Evolutionary conservation across 2,888 invertebrate genomes (phyloP).

Genomic region (Eilema griseolum): DNA sequence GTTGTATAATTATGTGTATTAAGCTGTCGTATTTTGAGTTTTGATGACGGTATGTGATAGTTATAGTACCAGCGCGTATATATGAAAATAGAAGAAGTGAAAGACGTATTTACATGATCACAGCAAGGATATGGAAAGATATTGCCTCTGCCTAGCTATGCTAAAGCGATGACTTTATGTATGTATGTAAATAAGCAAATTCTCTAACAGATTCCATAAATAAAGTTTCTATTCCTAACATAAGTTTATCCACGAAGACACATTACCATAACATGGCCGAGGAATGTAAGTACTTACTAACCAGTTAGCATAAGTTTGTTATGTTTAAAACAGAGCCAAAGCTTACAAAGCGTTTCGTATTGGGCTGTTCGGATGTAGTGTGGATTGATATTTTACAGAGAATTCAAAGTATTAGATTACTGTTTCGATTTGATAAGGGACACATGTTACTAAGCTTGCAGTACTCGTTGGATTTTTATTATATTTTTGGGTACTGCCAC

Average conservation of each 20-base stretch:
- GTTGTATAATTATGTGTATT: too few relatives aligned
- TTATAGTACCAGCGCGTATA: too few relatives aligned
- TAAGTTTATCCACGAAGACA: conserved; percentile 8
- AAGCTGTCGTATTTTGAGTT: too few relatives aligned
- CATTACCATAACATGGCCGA: background rate
- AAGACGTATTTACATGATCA: too few relatives aligned
- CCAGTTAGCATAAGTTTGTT: conserved; percentile 19
- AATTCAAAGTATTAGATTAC: conserved; percentile 31
- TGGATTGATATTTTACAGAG: conserved; percentile 26
- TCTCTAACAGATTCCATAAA: background rate
- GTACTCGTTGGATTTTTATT: background rate
- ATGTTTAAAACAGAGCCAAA: conserved; percentile 14
- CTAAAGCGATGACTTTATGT: too few relatives aligned
- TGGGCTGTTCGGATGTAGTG: conserved; percentile 13
- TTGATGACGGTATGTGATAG: too few relatives aligned
- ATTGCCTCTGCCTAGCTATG: too few relatives aligned
- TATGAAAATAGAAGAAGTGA: too few relatives aligned
- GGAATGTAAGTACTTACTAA: conserved; percentile 4
- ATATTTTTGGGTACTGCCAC: background rate
- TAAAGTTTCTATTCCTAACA: conserved; percentile 9
- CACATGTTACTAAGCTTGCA: background rate
- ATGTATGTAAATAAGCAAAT: background rate
- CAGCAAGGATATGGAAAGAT: too few relatives aligned
- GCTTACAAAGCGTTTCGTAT: conserved; percentile 24
- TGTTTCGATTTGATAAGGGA: conserved; percentile 30